phyloP scores from a whole-genome alignment of 2,113 vertebrate genomes.

The Peromyscus maniculatus region DNA sequence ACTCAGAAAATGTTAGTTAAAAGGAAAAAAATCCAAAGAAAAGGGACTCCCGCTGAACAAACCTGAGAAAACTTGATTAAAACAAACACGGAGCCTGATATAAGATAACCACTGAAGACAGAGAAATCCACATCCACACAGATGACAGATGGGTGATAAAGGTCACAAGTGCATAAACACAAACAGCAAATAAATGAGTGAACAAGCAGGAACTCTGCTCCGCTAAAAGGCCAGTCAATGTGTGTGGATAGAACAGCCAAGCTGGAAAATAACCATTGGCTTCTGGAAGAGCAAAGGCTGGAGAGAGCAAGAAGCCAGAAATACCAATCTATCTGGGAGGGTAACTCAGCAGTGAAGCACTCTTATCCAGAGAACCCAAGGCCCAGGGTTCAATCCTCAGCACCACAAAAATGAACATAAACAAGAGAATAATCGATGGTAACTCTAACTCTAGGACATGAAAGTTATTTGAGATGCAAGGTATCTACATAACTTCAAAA shows the following conservation, averaged over 20 bases:
- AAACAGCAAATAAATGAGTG: not conserved
- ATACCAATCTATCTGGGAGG: not conserved
- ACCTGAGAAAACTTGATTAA: not conserved
- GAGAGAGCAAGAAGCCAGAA: not conserved
- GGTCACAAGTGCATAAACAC: not conserved
- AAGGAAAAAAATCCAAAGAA: not conserved
- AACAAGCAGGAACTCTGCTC: too few species aligned
- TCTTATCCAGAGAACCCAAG: not conserved
- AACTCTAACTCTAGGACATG: not conserved
- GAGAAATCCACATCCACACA: not conserved
- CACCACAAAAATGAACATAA: not conserved
- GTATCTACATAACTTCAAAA: not conserved
- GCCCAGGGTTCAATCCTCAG: not conserved
- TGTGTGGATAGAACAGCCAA: not conserved
- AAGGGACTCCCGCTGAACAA: not conserved
- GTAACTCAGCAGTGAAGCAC: not conserved
- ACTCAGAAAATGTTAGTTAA: not conserved
- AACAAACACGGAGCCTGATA: not conserved
- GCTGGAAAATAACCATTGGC: not conserved
- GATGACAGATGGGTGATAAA: not conserved
- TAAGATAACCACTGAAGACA: not conserved
- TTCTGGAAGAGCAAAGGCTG: not conserved
- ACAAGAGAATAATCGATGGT: not conserved
- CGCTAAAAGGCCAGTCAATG: not conserved
- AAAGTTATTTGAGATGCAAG: not conserved